These are phyloP conservation scores for Petrolisthes manimaculis DNA, from an alignment of 2,888 invertebrate species.

Conservation along the genomic window DNA sequence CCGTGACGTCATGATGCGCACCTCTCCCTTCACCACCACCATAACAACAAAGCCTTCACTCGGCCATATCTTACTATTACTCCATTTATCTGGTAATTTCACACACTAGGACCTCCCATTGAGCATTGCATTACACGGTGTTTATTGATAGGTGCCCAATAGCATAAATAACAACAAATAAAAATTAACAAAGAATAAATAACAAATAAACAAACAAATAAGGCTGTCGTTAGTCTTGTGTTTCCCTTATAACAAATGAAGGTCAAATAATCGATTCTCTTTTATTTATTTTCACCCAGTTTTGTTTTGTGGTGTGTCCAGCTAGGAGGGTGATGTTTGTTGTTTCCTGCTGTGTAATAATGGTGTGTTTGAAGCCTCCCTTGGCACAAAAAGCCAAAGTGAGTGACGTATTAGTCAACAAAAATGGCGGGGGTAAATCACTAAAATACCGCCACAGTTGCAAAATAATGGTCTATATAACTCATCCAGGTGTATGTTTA, in stretches of 20 bases:
- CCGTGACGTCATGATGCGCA: constrained; percentile 6
- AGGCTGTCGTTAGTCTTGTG: constrained; percentile 52
- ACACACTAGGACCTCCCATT: too few relatives aligned
- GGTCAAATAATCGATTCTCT: constrained; percentile 63
- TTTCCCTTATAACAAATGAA: constrained; percentile 62
- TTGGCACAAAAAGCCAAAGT: background rate
- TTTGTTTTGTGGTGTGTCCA: constrained; percentile 29
- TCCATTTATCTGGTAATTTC: too few relatives aligned
- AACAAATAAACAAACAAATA: too few relatives aligned
- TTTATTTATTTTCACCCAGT: constrained; percentile 48
- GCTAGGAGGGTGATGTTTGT: background rate
- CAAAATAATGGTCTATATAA: background rate
- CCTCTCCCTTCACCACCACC: background rate
- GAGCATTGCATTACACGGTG: too few relatives aligned
- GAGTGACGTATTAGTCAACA: background rate
- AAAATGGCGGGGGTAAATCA: constrained; percentile 46
- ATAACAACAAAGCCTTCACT: background rate
- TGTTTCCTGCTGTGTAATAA: background rate
- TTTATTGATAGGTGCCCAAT: too few relatives aligned
- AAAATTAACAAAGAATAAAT: background rate
- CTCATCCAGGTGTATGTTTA: background rate
- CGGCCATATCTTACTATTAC: too few relatives aligned
- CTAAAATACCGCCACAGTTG: background rate
- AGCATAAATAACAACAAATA: too few relatives aligned
- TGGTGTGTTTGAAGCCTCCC: background rate